Conservation (phyloP, 2,113 vertebrate genomes). For the Thunnus maccoyii region DNA sequence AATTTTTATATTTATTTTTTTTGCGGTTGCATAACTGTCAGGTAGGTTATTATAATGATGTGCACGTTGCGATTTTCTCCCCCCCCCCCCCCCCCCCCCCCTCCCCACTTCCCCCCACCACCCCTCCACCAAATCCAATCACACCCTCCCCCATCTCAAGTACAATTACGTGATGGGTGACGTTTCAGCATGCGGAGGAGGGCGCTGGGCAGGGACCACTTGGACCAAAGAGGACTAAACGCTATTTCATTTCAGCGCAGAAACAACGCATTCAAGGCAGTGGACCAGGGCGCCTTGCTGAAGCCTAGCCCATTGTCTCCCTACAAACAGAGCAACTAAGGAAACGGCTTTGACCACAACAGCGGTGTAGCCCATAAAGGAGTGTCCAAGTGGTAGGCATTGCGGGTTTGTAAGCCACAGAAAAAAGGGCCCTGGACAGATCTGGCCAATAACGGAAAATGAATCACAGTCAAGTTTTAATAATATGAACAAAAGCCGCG, state of each 20-base stretch:
- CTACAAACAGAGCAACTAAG: conserved; percentile 65
- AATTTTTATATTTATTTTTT: neutral
- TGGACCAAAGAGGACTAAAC: conserved; percentile 79
- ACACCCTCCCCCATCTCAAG: conserved; percentile 82
- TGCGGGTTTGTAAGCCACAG: conserved; percentile 67
- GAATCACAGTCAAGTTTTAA: conserved; percentile 84
- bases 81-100: conserved; percentile 29
- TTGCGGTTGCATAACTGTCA: conserved; percentile 77
- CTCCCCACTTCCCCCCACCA: conserved; percentile 44
- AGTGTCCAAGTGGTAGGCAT: conserved; percentile 78
- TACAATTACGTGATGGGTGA: conserved; percentile 85
- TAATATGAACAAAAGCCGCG: conserved; percentile 84
- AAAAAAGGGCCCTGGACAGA: conserved; percentile 69
- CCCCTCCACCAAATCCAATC: conserved; percentile 68
- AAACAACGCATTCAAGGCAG: conserved; percentile 78
- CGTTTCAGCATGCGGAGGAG: conserved; percentile 84
- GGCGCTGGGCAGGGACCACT: conserved; percentile 82
- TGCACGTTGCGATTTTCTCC: conserved; percentile 74
- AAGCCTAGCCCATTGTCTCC: conserved; percentile 84
- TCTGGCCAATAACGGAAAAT: conserved; percentile 83
- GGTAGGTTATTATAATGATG: conserved; percentile 80
- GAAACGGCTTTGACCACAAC: conserved; percentile 61
- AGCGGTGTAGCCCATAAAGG: conserved; percentile 66
- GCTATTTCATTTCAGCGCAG: conserved; percentile 82
- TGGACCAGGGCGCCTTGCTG: conserved; percentile 77